phyloP scores from a whole-genome alignment of 2,797 vertebrate species.

The Lacerta viridis region DNA sequence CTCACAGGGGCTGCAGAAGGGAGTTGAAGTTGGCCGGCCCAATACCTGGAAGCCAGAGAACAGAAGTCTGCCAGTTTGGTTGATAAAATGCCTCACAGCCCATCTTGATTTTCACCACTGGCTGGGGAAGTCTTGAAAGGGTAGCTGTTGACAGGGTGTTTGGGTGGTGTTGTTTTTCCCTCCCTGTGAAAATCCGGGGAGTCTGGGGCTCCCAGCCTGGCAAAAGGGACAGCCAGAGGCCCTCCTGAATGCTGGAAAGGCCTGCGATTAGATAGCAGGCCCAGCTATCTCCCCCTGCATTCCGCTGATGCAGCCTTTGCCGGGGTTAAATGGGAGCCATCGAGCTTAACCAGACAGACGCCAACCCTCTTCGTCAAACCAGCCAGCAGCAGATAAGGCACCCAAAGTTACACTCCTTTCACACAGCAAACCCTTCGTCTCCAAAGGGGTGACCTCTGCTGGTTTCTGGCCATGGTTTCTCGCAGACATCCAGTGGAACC shows the following conservation, averaged over 20 bases:
- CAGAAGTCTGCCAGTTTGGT: conserved; percentile 79
- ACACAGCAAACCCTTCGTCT: conserved; percentile 38
- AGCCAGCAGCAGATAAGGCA: conserved; percentile 81
- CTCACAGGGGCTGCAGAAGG: conserved; percentile 80
- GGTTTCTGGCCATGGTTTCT: conserved; percentile 66
- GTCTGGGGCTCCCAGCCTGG: conserved; percentile 71
- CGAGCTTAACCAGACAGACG: conserved; percentile 88
- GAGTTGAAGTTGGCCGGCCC: conserved; percentile 73
- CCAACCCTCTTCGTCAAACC: conserved; percentile 83
- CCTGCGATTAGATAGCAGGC: conserved; percentile 86
- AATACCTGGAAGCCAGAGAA: conserved; percentile 76
- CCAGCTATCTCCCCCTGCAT: conserved; percentile 82
- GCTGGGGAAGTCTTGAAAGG: conserved; percentile 81
- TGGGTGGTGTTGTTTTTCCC: conserved; percentile 54
- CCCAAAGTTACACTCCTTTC: conserved; percentile 54
- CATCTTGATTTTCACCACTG: conserved; percentile 57
- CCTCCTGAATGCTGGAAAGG: conserved; percentile 86
- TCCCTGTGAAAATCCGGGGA: conserved; percentile 82
- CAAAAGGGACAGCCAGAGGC: conserved; percentile 72
- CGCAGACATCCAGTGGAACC: conserved; percentile 62
- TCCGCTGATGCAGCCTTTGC: conserved; percentile 90
- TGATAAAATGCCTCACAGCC: conserved; percentile 77
- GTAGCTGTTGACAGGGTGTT: conserved; percentile 84
- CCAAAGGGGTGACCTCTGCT: conserved; percentile 64
- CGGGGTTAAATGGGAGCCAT: conserved; percentile 86